Conservation (phyloP, 2,113 vertebrate genomes). For the Corythaeola cristata region DNA sequence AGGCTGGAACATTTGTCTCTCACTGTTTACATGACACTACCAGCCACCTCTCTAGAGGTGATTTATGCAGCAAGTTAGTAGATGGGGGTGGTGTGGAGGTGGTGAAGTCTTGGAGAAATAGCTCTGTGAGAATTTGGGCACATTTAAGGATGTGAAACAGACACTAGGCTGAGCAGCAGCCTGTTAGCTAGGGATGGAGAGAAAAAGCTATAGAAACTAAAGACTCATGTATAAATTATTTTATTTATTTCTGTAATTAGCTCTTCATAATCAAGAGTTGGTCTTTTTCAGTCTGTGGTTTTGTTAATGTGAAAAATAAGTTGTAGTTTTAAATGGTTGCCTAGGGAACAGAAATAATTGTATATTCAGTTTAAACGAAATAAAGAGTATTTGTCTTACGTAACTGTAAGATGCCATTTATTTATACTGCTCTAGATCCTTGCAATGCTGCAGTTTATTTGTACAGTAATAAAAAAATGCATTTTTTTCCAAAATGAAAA, state of each 20-base stretch:
- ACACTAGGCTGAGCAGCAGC: slow-evolving; percentile 55
- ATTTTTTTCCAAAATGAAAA: slow-evolving; percentile 75
- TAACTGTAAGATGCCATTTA: slow-evolving; percentile 74
- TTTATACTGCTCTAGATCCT: slow-evolving; percentile 70
- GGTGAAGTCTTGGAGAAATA: not conserved
- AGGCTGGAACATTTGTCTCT: not conserved
- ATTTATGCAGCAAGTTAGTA: not conserved
- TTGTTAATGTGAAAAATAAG: slow-evolving; percentile 78
- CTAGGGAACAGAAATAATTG: slow-evolving; percentile 79
- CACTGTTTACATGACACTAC: not conserved
- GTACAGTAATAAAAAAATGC: slow-evolving; percentile 73
- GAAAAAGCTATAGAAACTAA: slow-evolving; percentile 60
- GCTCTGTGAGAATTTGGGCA: not conserved
- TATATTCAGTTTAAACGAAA: slow-evolving; percentile 81
- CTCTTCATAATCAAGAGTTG: slow-evolving; percentile 78
- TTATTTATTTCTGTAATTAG: slow-evolving; percentile 87
- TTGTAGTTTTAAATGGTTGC: slow-evolving; percentile 79
- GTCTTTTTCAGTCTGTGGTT: slow-evolving; percentile 79
- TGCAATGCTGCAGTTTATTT: slow-evolving; percentile 70
- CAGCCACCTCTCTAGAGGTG: slow-evolving; percentile 26
- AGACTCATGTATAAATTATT: slow-evolving; percentile 80
- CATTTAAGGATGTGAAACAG: not conserved
- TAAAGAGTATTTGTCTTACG: slow-evolving; percentile 82
- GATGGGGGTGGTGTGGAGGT: not conserved
- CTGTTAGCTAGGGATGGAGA: slow-evolving; percentile 25